Base-by-base conservation (phyloP, 2,113 vertebrate genomes). In the Ptilonorhynchus violaceus region DNA sequence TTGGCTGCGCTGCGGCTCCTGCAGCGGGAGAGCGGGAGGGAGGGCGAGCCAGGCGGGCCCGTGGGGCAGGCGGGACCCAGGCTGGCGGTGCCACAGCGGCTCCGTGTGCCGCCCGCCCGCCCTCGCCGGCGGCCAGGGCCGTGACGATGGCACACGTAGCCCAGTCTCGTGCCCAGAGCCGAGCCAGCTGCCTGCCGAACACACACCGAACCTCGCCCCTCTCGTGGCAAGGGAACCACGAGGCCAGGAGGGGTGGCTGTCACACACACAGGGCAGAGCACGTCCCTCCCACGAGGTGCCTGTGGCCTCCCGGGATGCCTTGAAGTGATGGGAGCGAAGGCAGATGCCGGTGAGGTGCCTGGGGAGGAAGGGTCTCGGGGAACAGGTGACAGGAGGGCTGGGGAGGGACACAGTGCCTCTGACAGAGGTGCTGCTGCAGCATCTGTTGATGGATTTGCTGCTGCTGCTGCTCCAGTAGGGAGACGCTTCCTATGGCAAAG, bases 221-320 rank as follows among this genome's bases (percentile, higher is more conserved):
- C 33, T 9, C 0, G 0, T 4, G 37, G 37, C 41, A 63, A 8
- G 15, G 42, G 27, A 28, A 55, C 9, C 58, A 19, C 0, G 0
- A 12, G 53, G 63, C 33, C 0, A 1, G 46, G 31, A 67, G 52
- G 6, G 17, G 9, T 0, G 2, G 41, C 62, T 64, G 46, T 4
- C 78, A 59, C 1, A 3, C 1, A 3, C 8, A 3, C 35, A 7
- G 66, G 58, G 66, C 52, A 79, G 49, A 66, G 44, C 6, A 0
- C 1, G 3, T 4, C 14, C 47, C n/a, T 70, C 23, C 85, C 3
- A 5, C 0, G 1, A 41, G 27, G 33, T 3, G 13, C 10, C 63
- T 39, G 72, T 23, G 1, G 1, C 55, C 14, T 60, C 13, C 69
- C 0, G 0, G 46, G 31, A 20, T 20, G 42, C 21, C 76, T 55